phyloP scores from a whole-genome alignment of 92 coral and sea anemone genomes.

The Anthopleura xanthogrammica region DNA sequence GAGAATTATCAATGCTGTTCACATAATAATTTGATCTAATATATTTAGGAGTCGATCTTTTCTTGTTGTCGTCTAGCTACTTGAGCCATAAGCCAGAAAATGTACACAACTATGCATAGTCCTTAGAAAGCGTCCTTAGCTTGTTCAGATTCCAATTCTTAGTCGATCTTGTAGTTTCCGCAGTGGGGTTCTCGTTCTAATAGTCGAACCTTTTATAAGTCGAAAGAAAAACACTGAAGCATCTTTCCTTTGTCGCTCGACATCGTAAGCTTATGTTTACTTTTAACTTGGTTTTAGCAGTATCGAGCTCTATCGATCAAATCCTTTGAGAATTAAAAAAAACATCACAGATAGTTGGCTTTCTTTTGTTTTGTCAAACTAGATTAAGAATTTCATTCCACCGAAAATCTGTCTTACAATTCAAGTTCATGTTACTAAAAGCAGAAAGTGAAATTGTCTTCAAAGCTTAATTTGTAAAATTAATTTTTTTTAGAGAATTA shows the following conservation, averaged over 20 bases:
- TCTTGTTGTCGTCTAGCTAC: background rate
- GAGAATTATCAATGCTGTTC: conserved; percentile 30
- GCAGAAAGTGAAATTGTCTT: background rate
- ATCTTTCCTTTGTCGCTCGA: background rate
- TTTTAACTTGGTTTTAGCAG: background rate
- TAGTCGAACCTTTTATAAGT: background rate
- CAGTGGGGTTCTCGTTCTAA: background rate
- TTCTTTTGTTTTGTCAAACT: background rate
- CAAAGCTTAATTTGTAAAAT: background rate
- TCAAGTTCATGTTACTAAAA: background rate
- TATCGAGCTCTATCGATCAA: background rate
- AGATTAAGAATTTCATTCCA: background rate
- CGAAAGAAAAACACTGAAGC: background rate
- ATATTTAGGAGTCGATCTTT: conserved; percentile 1
- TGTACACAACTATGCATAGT: conserved; percentile 3
- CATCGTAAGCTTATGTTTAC: background rate
- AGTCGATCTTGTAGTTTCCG: background rate
- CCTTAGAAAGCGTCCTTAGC: conserved; percentile 6
- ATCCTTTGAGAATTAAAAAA: background rate
- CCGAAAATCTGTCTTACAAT: background rate
- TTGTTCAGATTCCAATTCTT: conserved; percentile 3
- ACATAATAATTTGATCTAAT: background rate
- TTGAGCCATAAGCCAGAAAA: conserved; percentile 3
- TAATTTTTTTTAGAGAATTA: background rate
- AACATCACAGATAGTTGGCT: background rate